Percentiles rank a stretch among this genome's conserved stretches.
Evolutionary conservation across 2,113 vertebrate genomes (phyloP).

Genomic region (Nothocercus julius): DNA sequence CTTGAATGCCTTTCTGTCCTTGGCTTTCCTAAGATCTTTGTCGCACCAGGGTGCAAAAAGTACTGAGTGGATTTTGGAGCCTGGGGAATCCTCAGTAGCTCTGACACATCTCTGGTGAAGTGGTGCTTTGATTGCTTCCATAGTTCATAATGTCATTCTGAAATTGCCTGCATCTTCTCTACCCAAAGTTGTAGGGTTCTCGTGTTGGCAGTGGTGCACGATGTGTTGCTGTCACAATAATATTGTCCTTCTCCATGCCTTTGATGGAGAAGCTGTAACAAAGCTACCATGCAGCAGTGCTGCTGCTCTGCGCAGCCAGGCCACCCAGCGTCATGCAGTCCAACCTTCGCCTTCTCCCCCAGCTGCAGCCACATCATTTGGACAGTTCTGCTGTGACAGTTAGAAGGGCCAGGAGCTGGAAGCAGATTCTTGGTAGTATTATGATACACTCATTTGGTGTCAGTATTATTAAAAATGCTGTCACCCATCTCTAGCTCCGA

Average conservation of each 20-base stretch:
- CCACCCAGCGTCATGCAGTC: not conserved
- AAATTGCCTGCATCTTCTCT: not conserved
- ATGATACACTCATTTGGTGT: not conserved
- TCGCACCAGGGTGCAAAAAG: not conserved
- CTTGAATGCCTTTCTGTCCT: not conserved
- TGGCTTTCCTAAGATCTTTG: not conserved
- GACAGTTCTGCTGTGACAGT: not conserved
- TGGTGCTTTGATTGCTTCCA: not conserved
- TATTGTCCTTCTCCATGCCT: accelerated
- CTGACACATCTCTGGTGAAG: not conserved
- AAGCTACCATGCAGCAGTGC: not conserved
- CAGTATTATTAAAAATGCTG: accelerated
- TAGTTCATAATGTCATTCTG: not conserved
- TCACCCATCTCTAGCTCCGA: not conserved
- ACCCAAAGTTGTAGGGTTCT: no score
- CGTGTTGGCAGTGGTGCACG: not conserved
- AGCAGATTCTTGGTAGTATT: not conserved
- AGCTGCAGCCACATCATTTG: accelerated
- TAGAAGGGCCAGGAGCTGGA: not conserved
- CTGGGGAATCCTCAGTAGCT: not conserved
- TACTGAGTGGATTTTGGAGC: not conserved
- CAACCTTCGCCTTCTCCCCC: not conserved
- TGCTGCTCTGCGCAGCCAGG: not conserved
- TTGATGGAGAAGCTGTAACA: not conserved
- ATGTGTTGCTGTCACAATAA: accelerated